Conservation (phyloP, 2,113 vertebrate species). For the Aegithalos caudatus region DNA sequence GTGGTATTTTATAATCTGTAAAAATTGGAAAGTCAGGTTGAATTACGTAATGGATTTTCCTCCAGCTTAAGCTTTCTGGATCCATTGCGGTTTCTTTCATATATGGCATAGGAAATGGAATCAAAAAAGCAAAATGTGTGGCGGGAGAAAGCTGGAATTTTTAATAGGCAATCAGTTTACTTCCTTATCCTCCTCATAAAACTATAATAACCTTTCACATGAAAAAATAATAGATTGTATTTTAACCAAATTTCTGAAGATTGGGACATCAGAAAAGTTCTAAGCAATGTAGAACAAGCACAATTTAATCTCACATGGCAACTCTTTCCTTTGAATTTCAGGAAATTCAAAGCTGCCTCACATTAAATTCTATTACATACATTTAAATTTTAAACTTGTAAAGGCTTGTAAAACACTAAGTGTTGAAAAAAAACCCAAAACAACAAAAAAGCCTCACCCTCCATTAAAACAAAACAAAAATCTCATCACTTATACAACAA, state of each 20-base stretch:
- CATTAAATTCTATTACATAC: neutral
- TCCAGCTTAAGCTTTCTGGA: neutral
- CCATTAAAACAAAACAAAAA: neutral
- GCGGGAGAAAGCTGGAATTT: neutral
- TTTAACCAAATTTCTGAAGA: neutral
- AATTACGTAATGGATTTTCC: neutral
- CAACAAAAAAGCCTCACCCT: rapidly evolving
- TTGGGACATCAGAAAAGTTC: neutral
- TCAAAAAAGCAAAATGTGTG: neutral
- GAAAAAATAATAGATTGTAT: neutral
- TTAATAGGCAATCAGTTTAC: neutral
- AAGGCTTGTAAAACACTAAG: neutral
- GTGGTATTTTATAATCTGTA: neutral
- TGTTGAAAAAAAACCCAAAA: neutral
- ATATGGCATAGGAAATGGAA: neutral
- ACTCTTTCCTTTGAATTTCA: neutral
- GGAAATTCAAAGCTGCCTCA: neutral
- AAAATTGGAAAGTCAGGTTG: neutral
- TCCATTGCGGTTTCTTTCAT: neutral
- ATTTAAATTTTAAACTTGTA: neutral
- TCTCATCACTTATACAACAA: neutral
- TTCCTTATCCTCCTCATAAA: neutral
- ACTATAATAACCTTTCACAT: neutral
- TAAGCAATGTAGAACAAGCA: neutral
- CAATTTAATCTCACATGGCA: neutral